Evolutionary conservation across 2,113 vertebrate genomes (phyloP).

Genomic region (Scartelaos histophorus): DNA sequence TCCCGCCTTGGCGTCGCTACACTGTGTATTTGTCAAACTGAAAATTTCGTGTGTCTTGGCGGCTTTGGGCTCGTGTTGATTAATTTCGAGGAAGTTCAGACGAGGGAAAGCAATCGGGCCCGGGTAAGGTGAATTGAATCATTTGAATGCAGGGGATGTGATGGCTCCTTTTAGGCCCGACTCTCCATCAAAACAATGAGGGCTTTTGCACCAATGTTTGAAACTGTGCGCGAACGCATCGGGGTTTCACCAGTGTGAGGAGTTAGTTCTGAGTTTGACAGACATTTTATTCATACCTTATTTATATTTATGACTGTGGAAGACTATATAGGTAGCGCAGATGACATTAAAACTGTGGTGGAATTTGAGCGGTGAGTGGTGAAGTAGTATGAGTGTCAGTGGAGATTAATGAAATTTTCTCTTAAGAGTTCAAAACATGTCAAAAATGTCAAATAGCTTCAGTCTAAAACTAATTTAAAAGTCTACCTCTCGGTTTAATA

Average conservation of each 20-base stretch:
- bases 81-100: not conserved
- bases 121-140: slow-evolving; percentile 8
- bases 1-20: not conserved
- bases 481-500: no score
- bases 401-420: no score
- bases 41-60: not conserved
- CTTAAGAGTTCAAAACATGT: no score
- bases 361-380: no score
- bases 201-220: not conserved
- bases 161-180: slow-evolving; percentile 1
- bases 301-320: not conserved
- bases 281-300: not conserved
- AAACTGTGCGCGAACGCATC: not conserved
- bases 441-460: no score
- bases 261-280: not conserved
- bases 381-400: no score
- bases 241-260: not conserved
- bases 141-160: slow-evolving; percentile 1
- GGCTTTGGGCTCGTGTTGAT: not conserved
- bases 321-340: not conserved
- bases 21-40: not conserved
- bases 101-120: not conserved
- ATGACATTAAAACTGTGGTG: no score
- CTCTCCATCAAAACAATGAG: slow-evolving; percentile 9
- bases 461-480: no score